A percentile compares a stretch with the other conserved stretches of the same genome.
phyloP scores from a whole-genome alignment of 2,113 vertebrate genomes.

The chimpanzee (Pan troglodytes) region DNA sequence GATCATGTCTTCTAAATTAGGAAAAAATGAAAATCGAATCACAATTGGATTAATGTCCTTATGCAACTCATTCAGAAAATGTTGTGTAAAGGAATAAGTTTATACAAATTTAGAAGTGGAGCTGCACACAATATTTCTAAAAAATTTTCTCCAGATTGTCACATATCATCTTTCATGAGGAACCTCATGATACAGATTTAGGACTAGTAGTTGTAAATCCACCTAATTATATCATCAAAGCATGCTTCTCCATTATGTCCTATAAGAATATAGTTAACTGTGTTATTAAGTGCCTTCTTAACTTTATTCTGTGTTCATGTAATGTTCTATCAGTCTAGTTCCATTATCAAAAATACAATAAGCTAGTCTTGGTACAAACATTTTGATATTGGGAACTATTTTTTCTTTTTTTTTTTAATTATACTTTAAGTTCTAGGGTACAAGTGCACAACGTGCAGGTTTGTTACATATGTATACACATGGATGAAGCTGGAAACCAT shows the following conservation, averaged over 20 bases:
- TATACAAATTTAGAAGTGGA: neutral
- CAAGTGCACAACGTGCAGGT: too few species aligned
- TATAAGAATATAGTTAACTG: neutral
- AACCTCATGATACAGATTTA: neutral
- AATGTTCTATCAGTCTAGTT: neutral
- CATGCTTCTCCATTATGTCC: neutral
- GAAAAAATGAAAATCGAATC: constrained; percentile 14
- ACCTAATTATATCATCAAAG: neutral
- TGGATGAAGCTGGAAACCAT: too few species aligned
- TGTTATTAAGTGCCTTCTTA: neutral
- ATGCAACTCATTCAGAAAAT: neutral
- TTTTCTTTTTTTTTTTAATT: neutral
- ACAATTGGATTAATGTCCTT: neutral
- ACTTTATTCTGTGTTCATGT: neutral
- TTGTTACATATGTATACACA: too few species aligned
- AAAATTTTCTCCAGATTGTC: neutral
- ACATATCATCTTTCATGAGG: neutral
- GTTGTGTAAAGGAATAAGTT: neutral
- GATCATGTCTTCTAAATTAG: constrained; percentile 21
- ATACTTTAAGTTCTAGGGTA: too few species aligned
- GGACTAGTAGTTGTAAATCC: neutral
- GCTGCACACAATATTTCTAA: fast-evolving
- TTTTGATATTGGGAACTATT: neutral
- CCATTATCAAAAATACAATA: neutral
- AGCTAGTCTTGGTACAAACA: neutral